Evolutionary conservation across 2,113 vertebrate genomes (phyloP).

Genomic region (Phaethornis superciliosus): DNA sequence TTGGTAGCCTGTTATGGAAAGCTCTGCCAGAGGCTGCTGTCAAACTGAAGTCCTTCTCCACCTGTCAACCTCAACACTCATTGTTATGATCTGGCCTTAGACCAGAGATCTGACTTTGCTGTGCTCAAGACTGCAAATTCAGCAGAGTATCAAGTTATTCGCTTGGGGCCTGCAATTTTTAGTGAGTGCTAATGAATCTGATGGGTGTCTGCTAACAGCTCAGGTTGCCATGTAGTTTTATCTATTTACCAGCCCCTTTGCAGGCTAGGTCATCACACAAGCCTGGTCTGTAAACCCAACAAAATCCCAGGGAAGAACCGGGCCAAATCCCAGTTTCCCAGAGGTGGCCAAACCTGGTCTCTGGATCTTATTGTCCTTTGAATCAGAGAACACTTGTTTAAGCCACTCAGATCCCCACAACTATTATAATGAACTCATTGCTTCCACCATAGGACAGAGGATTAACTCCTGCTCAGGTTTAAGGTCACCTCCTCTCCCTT

Average conservation of each 20-base stretch:
- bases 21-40: slow-evolving; percentile 29
- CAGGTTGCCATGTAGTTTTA: background rate
- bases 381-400: background rate
- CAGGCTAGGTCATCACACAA: background rate
- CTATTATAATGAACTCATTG: background rate
- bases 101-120: slow-evolving; percentile 10
- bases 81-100: background rate
- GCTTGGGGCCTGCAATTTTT: background rate
- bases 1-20: slow-evolving; percentile 13
- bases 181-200: background rate
- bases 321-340: background rate
- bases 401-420: background rate
- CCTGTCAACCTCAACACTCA: background rate
- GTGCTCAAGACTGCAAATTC: background rate
- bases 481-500: slow-evolving; percentile 20
- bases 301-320: background rate
- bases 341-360: background rate
- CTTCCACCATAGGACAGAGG: background rate
- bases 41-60: background rate
- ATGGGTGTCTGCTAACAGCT: background rate
- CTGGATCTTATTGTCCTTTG: background rate
- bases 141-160: background rate
- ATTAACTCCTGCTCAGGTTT: slow-evolving; percentile 43
- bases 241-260: background rate
- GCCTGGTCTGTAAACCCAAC: background rate